Evolutionary conservation across 2,888 invertebrate species (phyloP).

Genomic region (Drosophila ustulata): DNA sequence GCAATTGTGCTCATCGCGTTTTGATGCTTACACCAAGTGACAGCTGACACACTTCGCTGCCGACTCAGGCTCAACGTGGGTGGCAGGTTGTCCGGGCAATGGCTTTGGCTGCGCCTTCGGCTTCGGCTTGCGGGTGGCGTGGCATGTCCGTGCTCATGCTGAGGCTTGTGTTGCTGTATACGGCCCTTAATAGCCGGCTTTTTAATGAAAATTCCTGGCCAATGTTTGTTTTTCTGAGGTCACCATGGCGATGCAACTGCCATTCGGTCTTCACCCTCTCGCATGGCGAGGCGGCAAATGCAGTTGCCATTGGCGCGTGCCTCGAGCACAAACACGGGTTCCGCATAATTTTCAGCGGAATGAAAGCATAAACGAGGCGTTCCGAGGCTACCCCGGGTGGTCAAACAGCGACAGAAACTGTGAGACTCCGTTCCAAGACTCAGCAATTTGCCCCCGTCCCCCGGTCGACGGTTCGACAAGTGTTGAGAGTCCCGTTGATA

Average conservation of each 20-base stretch:
- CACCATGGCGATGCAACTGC: slow-evolving; percentile 68
- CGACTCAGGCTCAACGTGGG: slow-evolving; percentile 56
- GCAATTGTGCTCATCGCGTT: slow-evolving; percentile 45
- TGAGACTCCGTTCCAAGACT: slow-evolving; percentile 13
- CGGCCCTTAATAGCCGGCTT: slow-evolving; percentile 32
- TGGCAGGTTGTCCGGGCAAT: slow-evolving; percentile 64
- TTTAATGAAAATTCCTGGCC: slow-evolving; percentile 78
- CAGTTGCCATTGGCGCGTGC: slow-evolving; percentile 67
- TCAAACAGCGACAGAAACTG: slow-evolving; percentile 41
- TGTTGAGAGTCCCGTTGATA: slow-evolving; percentile 10
- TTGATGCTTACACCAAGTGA: slow-evolving; percentile 77
- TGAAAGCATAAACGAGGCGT: slow-evolving; percentile 77
- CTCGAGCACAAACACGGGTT: slow-evolving; percentile 73
- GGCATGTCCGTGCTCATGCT: slow-evolving; percentile 13
- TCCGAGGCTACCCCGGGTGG: slow-evolving; percentile 67
- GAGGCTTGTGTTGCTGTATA: slow-evolving; percentile 3
- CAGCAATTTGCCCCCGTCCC: slow-evolving; percentile 1
- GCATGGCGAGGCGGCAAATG: slow-evolving; percentile 17
- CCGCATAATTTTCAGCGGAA: slow-evolving; percentile 76
- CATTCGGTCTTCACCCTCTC: not conserved
- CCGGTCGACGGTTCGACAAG: slow-evolving; percentile 16
- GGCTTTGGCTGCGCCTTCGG: not conserved
- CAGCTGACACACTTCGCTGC: slow-evolving; percentile 78
- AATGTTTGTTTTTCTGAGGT: slow-evolving; percentile 74
- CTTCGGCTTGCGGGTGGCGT: slow-evolving; percentile 9